These are phyloP conservation scores for Hipparchia sbordonii DNA, from an alignment of 2,888 invertebrate species.

Conservation along the genomic window DNA sequence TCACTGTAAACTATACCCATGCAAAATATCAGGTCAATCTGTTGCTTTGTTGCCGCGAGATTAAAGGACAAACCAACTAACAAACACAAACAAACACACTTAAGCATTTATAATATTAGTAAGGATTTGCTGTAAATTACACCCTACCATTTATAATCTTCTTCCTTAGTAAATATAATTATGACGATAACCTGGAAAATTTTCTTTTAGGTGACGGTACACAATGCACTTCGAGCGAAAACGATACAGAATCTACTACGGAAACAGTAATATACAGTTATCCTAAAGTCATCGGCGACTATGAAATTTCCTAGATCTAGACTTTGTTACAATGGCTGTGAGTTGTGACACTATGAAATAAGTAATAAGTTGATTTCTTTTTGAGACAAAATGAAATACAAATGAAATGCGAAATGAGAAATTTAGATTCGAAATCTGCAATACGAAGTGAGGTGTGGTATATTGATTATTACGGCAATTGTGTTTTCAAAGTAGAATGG, in stretches of 20 bases:
- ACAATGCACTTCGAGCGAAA: slow-evolving; percentile 54
- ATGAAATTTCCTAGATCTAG: slow-evolving; percentile 38
- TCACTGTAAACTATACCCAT: no score
- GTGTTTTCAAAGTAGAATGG: no score
- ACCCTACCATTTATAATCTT: not conserved
- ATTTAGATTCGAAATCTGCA: not conserved
- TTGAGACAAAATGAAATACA: not conserved
- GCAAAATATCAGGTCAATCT: no score
- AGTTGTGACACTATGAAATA: not conserved
- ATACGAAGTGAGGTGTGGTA: not conserved
- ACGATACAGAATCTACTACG: slow-evolving; percentile 56
- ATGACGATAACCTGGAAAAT: not conserved
- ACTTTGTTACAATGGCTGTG: not conserved
- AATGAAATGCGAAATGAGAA: no score
- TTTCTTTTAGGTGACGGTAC: slow-evolving; percentile 48
- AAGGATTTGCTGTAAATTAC: not conserved
- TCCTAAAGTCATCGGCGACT: slow-evolving; percentile 66
- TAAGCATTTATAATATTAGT: no score
- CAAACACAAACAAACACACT: not conserved
- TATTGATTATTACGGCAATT: no score
- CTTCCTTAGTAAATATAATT: not conserved
- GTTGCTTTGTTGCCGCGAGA: no score
- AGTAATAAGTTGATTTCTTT: not conserved
- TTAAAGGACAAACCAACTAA: not conserved
- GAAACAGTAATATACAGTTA: slow-evolving; percentile 69